Percentiles rank a stretch among this genome's conserved stretches.
Evolutionary conservation across 2,888 invertebrate genomes (phyloP).

Genomic region (Andrena chrysosceles): DNA sequence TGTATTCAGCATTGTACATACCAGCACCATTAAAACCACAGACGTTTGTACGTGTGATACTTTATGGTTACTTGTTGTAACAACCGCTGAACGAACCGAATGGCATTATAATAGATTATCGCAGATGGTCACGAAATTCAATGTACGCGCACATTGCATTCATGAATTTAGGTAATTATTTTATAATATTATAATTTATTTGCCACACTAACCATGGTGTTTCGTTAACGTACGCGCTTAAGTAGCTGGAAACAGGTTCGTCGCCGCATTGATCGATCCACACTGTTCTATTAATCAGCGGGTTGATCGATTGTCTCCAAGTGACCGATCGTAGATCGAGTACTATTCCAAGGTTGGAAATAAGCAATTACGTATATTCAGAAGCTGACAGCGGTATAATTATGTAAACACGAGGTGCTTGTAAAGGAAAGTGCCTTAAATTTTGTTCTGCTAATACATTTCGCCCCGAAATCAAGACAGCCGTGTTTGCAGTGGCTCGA

Average conservation of each 20-base stretch:
- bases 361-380: slow-evolving; percentile 7
- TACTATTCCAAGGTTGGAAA: neutral
- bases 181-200: slow-evolving; percentile 6
- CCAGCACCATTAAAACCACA: neutral
- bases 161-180: slow-evolving; percentile 18
- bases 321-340: neutral
- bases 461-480: slow-evolving; percentile 1
- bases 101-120: slow-evolving; percentile 9
- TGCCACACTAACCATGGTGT: slow-evolving; percentile 2
- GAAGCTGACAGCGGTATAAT: slow-evolving; percentile 6
- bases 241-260: neutral
- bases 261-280: neutral
- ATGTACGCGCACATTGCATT: neutral
- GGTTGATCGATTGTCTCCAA: neutral
- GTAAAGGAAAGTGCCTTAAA: slow-evolving; percentile 48
- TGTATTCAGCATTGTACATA: slow-evolving; percentile 24
- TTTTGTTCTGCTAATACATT: slow-evolving; percentile 33
- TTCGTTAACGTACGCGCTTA: neutral
- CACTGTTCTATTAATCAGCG: neutral
- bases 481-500: neutral
- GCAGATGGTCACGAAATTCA: neutral
- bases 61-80: slow-evolving; percentile 6
- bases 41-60: slow-evolving; percentile 19
- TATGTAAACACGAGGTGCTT: slow-evolving; percentile 48
- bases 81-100: neutral